Base-by-base conservation (phyloP, 2,888 invertebrate species). In the Aleiodes testaceus region DNA sequence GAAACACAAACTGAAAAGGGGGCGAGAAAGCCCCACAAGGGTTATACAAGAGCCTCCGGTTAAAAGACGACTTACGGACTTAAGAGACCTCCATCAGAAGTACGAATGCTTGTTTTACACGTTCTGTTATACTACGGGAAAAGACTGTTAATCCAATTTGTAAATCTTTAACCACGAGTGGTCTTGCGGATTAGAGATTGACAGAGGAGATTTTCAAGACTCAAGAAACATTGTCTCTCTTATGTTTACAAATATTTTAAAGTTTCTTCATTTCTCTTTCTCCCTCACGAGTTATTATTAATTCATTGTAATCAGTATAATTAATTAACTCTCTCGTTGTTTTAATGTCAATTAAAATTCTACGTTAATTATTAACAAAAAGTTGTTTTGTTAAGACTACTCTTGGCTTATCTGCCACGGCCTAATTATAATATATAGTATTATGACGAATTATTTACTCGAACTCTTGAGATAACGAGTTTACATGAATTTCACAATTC, bases 351-450 rank as follows among this genome's bases (percentile, higher is more conserved):
- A 85, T 86, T 85, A 85, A 85, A 85, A 82, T 85, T 81, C 80
- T 81, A 80, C 82, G 78, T 81, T 81, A 78, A 79, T 80, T 80
- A 85, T 84, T 84, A 78, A 80, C 83, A 81, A 83, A 81, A 84
- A 84, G 78, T 83, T 84, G 81, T 84, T 84, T 83, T 80, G 81
- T 81, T 81, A 78, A 76, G 72, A 76, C 77, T 78, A 75, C 69
- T 70, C 73, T 66, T 68, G 74, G 77, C 77, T 82, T 84, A 85
- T 84, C 82, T 74, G 72, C 22, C 36, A 9, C 70, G 74, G 76
- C 80, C 83, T 84, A 85, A 85, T 85, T 85, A 84, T 81, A 80
- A 77, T n/a, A n/a, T n/a, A n/a, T n/a, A n/a, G 49, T 16, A 49
- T 26, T 49, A 22, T 65, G 65, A 49, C 47, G 49, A 65, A 50